A percentile compares a stretch with the other conserved stretches of the same genome.
Evolutionary conservation across 2,888 invertebrate species (phyloP).

Genomic region (Vesta saturnalis): DNA sequence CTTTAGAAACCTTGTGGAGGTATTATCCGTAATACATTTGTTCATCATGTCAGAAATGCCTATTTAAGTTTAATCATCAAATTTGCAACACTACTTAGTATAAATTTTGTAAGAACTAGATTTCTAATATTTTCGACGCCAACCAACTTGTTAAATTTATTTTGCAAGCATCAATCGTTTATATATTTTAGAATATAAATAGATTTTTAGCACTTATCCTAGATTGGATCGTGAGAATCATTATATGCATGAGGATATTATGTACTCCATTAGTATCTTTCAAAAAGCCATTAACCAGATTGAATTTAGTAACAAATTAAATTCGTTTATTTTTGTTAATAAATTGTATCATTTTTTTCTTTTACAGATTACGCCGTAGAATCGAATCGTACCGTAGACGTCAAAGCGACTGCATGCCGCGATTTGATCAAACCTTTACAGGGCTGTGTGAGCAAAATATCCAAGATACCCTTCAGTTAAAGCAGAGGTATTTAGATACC

Average conservation of each 20-base stretch:
- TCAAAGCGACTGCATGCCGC: constrained; percentile 86
- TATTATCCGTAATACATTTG: too few species aligned
- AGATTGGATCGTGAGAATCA: too few species aligned
- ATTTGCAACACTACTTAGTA: too few species aligned
- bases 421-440: constrained; percentile 88
- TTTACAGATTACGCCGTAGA: constrained; percentile 73
- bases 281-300: not conserved
- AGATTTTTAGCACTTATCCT: not conserved
- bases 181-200: not conserved
- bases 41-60: too few species aligned
- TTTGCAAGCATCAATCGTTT: not conserved
- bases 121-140: not conserved
- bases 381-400: constrained; percentile 88
- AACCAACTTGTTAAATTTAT: not conserved
- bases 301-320: not conserved
- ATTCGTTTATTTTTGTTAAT: not conserved
- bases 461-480: constrained; percentile 86
- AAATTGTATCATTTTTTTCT: constrained; percentile 13
- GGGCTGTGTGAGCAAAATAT: constrained; percentile 91
- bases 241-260: not conserved
- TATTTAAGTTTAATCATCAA: too few species aligned
- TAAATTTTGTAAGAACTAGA: too few species aligned
- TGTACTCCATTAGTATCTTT: too few species aligned
- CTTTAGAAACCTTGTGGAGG: too few species aligned
- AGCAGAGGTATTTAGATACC: constrained; percentile 90